Percentiles rank a stretch among this genome's conserved stretches.
Conservation (phyloP, 2,113 vertebrate genomes). For the Phaethon lepturus region DNA sequence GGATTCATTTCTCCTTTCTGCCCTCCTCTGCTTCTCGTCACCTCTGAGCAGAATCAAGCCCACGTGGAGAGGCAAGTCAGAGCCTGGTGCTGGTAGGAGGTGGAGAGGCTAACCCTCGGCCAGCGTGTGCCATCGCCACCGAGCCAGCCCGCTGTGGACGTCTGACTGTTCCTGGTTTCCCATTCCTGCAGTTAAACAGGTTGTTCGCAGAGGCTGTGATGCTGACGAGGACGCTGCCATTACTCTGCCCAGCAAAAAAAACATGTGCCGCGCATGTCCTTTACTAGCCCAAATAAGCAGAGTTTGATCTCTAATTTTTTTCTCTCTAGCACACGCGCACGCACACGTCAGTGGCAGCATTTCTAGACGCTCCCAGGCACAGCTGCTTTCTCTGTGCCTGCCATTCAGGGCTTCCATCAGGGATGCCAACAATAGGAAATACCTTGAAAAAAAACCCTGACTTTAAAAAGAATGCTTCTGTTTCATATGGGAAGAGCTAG, state of each 20-base stretch:
- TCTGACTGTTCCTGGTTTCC: background rate
- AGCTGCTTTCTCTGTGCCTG: background rate
- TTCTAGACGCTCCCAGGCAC: background rate
- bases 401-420: background rate
- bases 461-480: background rate
- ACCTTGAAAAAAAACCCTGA: background rate
- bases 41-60: background rate
- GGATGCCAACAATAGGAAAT: background rate
- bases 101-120: rapidly evolving
- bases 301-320: background rate
- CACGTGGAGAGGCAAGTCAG: background rate
- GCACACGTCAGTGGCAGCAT: background rate
- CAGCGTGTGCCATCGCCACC: rapidly evolving
- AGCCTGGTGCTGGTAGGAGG: background rate
- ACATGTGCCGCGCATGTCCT: rapidly evolving
- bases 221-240: background rate
- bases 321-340: background rate
- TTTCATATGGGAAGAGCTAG: background rate
- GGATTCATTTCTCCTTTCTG: background rate
- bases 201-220: background rate
- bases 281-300: background rate
- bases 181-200: background rate
- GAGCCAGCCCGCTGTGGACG: too few relatives aligned
- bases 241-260: background rate
- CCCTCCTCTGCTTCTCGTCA: background rate